A percentile compares a stretch with the other conserved stretches of the same genome.
Evolutionary conservation across 2,113 vertebrate genomes (phyloP).

Genomic region (Notarius quadriscutis): DNA sequence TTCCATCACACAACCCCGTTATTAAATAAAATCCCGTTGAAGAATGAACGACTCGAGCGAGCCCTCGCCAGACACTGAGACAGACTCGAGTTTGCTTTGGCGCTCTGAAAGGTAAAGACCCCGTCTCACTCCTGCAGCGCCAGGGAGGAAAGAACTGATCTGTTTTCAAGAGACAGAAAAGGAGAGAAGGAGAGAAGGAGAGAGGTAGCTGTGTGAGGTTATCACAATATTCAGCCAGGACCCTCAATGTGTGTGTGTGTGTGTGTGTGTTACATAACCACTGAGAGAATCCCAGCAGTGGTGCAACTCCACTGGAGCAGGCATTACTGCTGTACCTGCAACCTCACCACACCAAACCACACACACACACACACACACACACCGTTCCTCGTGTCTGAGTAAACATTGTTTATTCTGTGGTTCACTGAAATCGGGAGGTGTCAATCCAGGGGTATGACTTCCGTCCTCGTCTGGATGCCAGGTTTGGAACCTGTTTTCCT

Average conservation of each 20-base stretch:
- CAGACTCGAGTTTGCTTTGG: slow-evolving; percentile 40
- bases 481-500: too few relatives aligned
- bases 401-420: slow-evolving; percentile 32
- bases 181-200: neutral
- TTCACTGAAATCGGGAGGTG: neutral
- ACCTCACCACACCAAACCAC: slow-evolving; percentile 20
- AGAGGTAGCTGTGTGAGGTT: slow-evolving; percentile 29
- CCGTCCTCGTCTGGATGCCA: too few relatives aligned
- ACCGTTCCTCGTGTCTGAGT: neutral
- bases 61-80: slow-evolving; percentile 43
- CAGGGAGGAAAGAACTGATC: slow-evolving; percentile 22
- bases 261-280: slow-evolving; percentile 27
- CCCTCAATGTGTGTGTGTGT: neutral
- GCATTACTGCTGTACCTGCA: slow-evolving; percentile 23
- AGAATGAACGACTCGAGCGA: slow-evolving; percentile 13
- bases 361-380: neutral
- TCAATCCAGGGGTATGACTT: too few relatives aligned
- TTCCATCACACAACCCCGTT: neutral
- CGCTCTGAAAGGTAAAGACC: slow-evolving; percentile 42
- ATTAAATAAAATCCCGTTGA: slow-evolving; percentile 31
- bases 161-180: slow-evolving; percentile 27
- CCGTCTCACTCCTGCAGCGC: slow-evolving; percentile 40
- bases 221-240: slow-evolving; percentile 32
- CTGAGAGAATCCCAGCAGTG: neutral
- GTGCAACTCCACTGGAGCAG: neutral